Conservation (phyloP, 2,113 vertebrate species). For the Guaruba guarouba region DNA sequence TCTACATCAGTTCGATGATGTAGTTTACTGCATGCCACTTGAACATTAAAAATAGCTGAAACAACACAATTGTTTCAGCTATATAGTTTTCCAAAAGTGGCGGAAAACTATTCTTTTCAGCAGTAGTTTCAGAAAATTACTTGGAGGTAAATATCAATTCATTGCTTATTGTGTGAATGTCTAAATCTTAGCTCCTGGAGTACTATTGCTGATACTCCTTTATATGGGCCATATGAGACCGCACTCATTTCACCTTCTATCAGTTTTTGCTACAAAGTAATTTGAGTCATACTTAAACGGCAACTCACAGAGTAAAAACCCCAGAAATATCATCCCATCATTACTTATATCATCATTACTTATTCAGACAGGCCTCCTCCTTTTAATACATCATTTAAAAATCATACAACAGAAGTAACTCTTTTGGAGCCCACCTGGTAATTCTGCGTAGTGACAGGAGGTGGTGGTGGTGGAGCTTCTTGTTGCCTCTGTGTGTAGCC, state of each 20-base stretch:
- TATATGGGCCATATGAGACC: not conserved
- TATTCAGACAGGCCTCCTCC: not conserved
- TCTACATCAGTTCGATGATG: not conserved
- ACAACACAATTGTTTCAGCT: not conserved
- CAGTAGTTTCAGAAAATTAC: not conserved
- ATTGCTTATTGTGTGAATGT: not conserved
- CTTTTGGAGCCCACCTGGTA: conserved; percentile 81
- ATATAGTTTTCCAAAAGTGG: not conserved
- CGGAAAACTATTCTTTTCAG: not conserved
- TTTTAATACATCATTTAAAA: not conserved
- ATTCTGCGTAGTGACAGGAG: conserved; percentile 95
- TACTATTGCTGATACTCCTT: not conserved
- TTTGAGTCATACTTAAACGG: not conserved
- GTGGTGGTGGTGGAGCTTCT: conserved; percentile 94
- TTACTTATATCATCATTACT: not conserved
- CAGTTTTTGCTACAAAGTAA: not conserved
- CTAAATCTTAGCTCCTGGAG: not conserved
- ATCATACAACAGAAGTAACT: not conserved
- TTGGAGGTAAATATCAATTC: not conserved
- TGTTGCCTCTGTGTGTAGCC: conserved; percentile 93
- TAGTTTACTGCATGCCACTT: not conserved
- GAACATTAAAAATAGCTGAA: not conserved
- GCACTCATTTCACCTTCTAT: not conserved
- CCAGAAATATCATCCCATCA: not conserved
- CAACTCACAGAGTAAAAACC: not conserved